Evolutionary conservation across 2,888 invertebrate genomes (phyloP).

Genomic region (Epsilonema sp.): DNA sequence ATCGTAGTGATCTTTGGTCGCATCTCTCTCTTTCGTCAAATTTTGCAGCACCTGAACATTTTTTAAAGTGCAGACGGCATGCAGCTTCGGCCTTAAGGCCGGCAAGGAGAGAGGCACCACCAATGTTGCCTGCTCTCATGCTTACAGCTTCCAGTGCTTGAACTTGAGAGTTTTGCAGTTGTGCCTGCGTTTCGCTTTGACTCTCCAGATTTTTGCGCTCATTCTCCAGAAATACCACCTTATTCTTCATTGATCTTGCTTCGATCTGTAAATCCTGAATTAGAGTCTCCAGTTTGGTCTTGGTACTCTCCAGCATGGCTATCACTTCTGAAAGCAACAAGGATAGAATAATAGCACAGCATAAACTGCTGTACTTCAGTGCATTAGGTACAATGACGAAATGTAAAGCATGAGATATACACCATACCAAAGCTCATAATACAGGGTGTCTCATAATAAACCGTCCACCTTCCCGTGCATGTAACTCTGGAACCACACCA

Average conservation of each 20-base stretch:
- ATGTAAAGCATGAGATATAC: too few relatives aligned
- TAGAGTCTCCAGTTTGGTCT: constrained; percentile 18
- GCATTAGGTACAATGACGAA: too few relatives aligned
- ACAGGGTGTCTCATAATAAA: too few relatives aligned
- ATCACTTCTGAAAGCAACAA: constrained; percentile 14
- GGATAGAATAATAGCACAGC: neutral
- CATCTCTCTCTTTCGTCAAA: constrained; percentile 25
- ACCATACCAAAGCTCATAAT: too few relatives aligned
- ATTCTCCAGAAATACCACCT: constrained; percentile 26
- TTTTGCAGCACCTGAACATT: constrained; percentile 20
- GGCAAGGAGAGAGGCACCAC: too few relatives aligned
- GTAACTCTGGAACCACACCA: too few relatives aligned
- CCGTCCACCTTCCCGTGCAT: too few relatives aligned
- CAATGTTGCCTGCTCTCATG: too few relatives aligned
- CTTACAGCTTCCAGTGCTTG: constrained; percentile 26
- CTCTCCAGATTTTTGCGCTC: constrained; percentile 25
- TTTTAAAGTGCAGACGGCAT: too few relatives aligned
- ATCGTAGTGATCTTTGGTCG: constrained; percentile 23
- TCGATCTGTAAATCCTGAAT: constrained; percentile 23
- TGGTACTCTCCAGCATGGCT: constrained; percentile 19
- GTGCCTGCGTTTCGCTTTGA: constrained; percentile 25
- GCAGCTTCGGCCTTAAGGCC: too few relatives aligned
- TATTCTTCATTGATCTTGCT: constrained; percentile 23
- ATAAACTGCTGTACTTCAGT: too few relatives aligned
- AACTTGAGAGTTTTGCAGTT: constrained; percentile 25